Conservation (phyloP, 2,797 vertebrate genomes). For the Acipenser ruthenus region DNA sequence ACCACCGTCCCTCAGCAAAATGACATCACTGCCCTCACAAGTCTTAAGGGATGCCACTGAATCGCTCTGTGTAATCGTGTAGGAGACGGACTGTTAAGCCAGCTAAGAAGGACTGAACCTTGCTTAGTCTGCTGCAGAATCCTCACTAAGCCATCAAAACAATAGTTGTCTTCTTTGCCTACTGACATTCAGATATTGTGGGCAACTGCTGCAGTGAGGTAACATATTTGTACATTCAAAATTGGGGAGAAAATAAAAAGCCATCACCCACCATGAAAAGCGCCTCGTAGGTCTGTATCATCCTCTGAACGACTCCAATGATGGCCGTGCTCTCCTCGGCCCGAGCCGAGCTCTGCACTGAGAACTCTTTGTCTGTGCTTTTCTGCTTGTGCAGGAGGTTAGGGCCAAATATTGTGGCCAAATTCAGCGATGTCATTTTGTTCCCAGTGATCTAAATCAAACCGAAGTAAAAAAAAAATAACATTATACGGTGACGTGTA, state of each 20-base stretch:
- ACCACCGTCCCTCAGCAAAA: no score
- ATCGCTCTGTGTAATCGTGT: no score
- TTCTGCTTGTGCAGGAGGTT: conserved; percentile 93
- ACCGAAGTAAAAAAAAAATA: conserved; percentile 20
- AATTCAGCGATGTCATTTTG: conserved; percentile 93
- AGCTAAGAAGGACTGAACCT: no score
- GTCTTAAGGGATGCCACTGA: no score
- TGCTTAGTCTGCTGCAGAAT: no score
- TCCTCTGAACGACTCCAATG: conserved; percentile 83
- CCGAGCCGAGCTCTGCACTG: conserved; percentile 83
- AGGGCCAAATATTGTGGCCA: conserved; percentile 95
- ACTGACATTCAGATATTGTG: no score
- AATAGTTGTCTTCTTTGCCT: no score
- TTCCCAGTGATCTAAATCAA: conserved; percentile 78
- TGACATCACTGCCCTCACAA: no score
- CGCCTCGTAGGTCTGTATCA: conserved; percentile 76
- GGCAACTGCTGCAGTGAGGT: background rate
- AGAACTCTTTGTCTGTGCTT: conserved; percentile 90
- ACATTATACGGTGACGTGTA: background rate
- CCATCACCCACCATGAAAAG: conserved; percentile 79
- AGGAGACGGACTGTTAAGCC: no score
- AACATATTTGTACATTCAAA: background rate
- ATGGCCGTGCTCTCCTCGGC: conserved; percentile 88
- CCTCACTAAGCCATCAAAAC: no score
- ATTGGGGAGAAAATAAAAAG: background rate